phyloP scores from a whole-genome alignment of 2,888 invertebrate genomes.

The Trissoscelio sp. region DNA sequence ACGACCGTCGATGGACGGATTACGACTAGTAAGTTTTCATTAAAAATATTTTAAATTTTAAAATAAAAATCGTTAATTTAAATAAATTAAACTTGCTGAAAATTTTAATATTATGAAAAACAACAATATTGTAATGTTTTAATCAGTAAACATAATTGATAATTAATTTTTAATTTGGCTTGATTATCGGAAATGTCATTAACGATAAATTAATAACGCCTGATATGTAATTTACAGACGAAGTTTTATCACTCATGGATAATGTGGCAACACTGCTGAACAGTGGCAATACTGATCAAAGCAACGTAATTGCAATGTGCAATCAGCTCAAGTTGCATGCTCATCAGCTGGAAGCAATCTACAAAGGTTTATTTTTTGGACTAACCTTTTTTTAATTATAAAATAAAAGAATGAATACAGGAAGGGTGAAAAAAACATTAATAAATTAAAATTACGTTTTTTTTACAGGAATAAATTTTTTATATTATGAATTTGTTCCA shows the following conservation, averaged over 20 bases:
- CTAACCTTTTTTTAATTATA: not conserved
- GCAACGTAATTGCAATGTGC: constrained; percentile 90
- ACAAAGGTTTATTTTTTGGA: constrained; percentile 85
- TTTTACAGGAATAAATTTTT: too few species aligned
- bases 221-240: constrained; percentile 79
- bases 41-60: not conserved
- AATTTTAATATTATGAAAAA: not conserved
- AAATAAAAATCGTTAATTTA: not conserved
- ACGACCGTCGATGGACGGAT: constrained; percentile 82
- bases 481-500: too few species aligned
- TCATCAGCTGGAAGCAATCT: constrained; percentile 91
- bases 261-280: constrained; percentile 91
- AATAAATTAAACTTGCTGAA: not conserved
- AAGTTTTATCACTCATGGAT: constrained; percentile 93
- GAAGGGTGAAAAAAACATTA: too few species aligned
- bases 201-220: not conserved
- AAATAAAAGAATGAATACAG: not conserved
- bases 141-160: not conserved
- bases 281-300: constrained; percentile 90
- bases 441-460: too few species aligned
- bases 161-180: not conserved
- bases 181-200: not conserved
- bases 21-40: constrained; percentile 77
- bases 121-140: not conserved
- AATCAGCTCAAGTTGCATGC: constrained; percentile 90